These are phyloP conservation scores for Pomatostomus ruficeps DNA, from an alignment of 2,113 vertebrate species.

Conservation along the genomic window DNA sequence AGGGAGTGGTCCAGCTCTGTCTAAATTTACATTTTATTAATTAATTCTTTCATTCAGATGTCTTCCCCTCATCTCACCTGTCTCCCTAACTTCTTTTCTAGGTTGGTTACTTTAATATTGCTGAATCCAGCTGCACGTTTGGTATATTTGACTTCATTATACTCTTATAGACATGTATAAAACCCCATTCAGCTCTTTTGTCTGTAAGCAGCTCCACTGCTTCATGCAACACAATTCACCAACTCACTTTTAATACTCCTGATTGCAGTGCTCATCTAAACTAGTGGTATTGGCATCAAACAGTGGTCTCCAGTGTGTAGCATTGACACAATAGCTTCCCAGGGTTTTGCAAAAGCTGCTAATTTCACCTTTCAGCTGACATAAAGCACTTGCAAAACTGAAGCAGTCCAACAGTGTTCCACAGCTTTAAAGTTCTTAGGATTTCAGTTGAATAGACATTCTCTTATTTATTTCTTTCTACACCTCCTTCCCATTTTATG, in stretches of 20 bases:
- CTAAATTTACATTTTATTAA: not conserved
- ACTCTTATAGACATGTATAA: not conserved
- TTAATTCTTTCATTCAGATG: not conserved
- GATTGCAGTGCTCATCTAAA: conserved; percentile 61
- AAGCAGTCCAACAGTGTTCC: conserved; percentile 54
- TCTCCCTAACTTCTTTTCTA: not conserved
- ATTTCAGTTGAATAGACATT: conserved; percentile 39
- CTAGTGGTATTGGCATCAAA: conserved; percentile 46
- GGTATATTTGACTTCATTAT: not conserved
- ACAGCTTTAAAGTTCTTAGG: conserved; percentile 41
- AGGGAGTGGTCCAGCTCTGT: not conserved
- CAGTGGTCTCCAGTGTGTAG: conserved; percentile 46
- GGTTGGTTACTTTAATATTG: not conserved
- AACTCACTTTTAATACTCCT: conserved; percentile 47
- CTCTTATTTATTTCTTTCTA: conserved; percentile 45
- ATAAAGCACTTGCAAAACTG: conserved; percentile 49
- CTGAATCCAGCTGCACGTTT: not conserved
- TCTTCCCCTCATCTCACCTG: not conserved
- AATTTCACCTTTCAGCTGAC: conserved; percentile 61
- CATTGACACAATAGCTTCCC: conserved; percentile 56
- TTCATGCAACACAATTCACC: conserved; percentile 18
- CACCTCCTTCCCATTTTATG: conserved; percentile 13
- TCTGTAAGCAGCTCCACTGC: not conserved
- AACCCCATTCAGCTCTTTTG: conserved; percentile 31
- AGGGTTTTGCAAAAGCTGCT: conserved; percentile 51